Conservation (phyloP, 2,797 vertebrate species). For the Vultur gryphus region DNA sequence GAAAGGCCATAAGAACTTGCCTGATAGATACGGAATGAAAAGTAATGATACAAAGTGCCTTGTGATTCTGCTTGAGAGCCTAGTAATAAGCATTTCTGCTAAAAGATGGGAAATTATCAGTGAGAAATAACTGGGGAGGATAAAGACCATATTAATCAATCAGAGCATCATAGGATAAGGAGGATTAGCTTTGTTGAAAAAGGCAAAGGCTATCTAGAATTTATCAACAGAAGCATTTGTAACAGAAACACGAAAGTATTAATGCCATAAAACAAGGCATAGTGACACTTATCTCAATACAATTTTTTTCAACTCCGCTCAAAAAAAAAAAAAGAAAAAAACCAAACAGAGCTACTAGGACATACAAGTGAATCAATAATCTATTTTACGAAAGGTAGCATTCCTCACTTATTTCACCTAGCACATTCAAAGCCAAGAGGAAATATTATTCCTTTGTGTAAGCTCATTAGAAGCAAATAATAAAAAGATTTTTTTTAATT, state of each 20-base stretch:
- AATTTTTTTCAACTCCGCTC: neutral
- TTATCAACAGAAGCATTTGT: neutral
- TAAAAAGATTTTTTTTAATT: neutral
- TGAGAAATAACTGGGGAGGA: neutral
- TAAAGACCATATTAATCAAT: neutral
- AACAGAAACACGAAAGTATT: neutral
- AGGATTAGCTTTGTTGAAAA: neutral
- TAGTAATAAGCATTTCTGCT: neutral
- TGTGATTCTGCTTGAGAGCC: neutral
- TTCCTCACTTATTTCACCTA: neutral
- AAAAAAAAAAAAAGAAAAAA: neutral
- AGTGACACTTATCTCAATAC: neutral
- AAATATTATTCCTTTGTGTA: neutral
- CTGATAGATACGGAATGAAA: neutral
- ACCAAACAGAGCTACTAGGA: neutral
- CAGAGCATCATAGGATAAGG: neutral
- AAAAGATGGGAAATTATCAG: neutral
- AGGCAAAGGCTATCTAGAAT: neutral
- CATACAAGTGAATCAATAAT: neutral
- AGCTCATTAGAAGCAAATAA: neutral
- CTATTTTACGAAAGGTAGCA: neutral
- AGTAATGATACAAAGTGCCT: neutral
- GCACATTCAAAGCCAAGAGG: neutral
- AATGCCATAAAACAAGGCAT: neutral
- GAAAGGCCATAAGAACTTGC: neutral